Conservation (phyloP, 2,113 vertebrate species). For the Carassius gibelio region DNA sequence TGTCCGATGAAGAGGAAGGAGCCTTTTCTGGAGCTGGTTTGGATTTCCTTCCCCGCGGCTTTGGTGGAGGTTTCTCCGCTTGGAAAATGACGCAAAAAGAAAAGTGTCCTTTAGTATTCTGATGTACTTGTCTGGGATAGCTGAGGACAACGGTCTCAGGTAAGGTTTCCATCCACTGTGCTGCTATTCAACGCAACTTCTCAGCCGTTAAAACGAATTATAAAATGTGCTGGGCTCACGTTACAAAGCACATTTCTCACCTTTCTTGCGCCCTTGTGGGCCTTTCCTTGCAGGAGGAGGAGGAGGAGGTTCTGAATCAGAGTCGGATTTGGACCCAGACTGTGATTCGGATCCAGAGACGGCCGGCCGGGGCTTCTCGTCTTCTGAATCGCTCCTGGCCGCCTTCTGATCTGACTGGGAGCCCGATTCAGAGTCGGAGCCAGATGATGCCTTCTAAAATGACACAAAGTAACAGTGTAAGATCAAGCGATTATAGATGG, state of each 20-base stretch:
- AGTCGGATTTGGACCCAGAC: slow-evolving; percentile 81
- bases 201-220: slow-evolving; percentile 19
- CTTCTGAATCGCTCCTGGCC: slow-evolving; percentile 72
- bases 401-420: slow-evolving; percentile 79
- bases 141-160: neutral
- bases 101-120: slow-evolving; percentile 7
- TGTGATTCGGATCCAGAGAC: slow-evolving; percentile 77
- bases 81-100: neutral
- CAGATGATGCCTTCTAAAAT: slow-evolving; percentile 77
- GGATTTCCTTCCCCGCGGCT: slow-evolving; percentile 84
- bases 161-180: neutral
- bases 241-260: slow-evolving; percentile 62
- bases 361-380: slow-evolving; percentile 78
- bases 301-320: slow-evolving; percentile 86
- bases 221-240: neutral
- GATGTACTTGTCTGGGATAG: slow-evolving; percentile 7
- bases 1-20: slow-evolving; percentile 82
- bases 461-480: neutral
- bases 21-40: slow-evolving; percentile 81
- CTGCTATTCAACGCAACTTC: neutral
- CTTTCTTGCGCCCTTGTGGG: slow-evolving; percentile 84
- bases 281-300: slow-evolving; percentile 81
- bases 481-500: neutral
- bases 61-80: slow-evolving; percentile 85
- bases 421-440: slow-evolving; percentile 82